Evolutionary conservation across 2,113 vertebrate genomes (phyloP), one percentile per base, ranked within the genome.

Genomic region (Girardinichthys multiradiatus): DNA sequence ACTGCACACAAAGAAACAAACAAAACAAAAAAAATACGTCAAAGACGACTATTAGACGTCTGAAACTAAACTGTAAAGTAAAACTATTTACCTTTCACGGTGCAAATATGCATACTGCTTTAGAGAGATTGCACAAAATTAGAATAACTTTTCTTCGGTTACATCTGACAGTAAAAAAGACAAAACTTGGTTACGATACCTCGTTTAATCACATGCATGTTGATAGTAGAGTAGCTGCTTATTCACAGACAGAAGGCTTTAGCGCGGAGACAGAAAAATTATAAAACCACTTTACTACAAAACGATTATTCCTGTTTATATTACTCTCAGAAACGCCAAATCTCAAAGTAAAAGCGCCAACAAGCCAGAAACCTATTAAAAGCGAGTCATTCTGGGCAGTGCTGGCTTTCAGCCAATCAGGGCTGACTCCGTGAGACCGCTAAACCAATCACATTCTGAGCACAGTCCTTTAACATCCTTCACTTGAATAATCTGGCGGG

Each of bases 191-290:
- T 7, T 1, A 63, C 79, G 88, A 70, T 92, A 98, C 97, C 97
- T 93, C 97, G 84, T 85, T 98, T 98, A n/a, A 97, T 93, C 51
- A 98, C 97, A 74, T 97, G 95, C 97, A 98, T 98, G 67, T 78
- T 92, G 61, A 69, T 73, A 64, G 33, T 39, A 59, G n/a, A 21
- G 45, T 66, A 4, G 65, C 29, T 9, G 30, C 27, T 58, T 57
- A 54, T 72, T 75, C 35, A 29, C 51, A 42, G 3, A 21, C 24
- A 59, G 57, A 17, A 42, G 58, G 6, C 35, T 7, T 54, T 70
- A 26, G 1, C 59, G 9, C 31, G 6, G 29, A 13, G 19, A 19
- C 45, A 33, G 21, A 0, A 75, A 30, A 68, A 2, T 0, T 45
- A 28, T 21, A 5, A 58, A 68, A 30, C 1, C 0, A n/a, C 2